Conservation (phyloP, 2,888 invertebrate species). For the Heliconius hortense region DNA sequence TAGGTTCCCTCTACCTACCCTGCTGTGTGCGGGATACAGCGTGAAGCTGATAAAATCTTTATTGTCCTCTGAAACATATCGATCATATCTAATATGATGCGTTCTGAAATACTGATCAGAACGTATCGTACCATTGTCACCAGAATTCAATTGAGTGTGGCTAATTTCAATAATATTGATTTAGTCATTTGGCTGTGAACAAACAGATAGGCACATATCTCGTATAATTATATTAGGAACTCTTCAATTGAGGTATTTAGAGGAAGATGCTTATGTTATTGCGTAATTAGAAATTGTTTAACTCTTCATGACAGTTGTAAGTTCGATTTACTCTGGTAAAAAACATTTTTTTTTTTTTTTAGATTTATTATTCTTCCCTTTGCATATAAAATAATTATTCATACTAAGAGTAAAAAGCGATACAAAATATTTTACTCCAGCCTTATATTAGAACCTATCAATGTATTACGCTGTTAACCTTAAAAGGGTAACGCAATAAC, state of each 20-base stretch:
- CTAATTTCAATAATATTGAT: conserved; percentile 8
- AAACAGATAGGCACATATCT: not conserved
- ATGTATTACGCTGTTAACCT: conserved; percentile 26
- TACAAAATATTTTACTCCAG: not conserved
- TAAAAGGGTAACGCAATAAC: conserved; percentile 45
- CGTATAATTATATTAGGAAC: not conserved
- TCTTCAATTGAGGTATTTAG: not conserved
- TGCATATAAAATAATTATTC: not conserved
- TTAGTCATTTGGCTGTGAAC: conserved; percentile 1
- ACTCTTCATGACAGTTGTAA: not conserved
- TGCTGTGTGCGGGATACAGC: no score
- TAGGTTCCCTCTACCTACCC: no score
- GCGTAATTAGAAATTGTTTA: not conserved
- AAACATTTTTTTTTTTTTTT: not conserved
- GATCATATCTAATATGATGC: not conserved
- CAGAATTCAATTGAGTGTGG: conserved; percentile 4
- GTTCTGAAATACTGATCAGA: no score
- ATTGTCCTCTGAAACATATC: not conserved
- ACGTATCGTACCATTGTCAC: not conserved
- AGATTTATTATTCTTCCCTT: not conserved
- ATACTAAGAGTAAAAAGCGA: not conserved
- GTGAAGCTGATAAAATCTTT: not conserved
- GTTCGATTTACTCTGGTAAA: not conserved
- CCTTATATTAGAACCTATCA: conserved; percentile 2
- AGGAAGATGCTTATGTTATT: not conserved